Evolutionary conservation across 1,140 invertebrate genomes (phyloP).

Genomic region (Artemia franciscana): DNA sequence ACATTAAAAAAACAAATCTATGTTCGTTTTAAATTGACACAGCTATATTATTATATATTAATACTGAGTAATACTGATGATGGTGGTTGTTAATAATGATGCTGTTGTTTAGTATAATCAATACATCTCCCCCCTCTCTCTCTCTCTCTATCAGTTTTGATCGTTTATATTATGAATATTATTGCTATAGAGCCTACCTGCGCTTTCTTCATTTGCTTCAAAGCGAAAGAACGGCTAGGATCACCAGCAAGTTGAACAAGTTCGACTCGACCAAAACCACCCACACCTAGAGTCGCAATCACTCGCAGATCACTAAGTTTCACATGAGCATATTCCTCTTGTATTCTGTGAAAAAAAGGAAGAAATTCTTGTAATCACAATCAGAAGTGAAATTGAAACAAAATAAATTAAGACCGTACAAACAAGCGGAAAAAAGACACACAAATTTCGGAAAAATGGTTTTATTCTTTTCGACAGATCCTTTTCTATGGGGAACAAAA

Average conservation of each 20-base stretch:
- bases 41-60: too few relatives aligned
- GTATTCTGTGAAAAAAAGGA: constrained; percentile 31
- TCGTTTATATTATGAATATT: too few relatives aligned
- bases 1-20: too few relatives aligned
- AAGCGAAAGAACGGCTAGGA: constrained; percentile 56
- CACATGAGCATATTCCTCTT: constrained; percentile 62
- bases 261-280: constrained; percentile 91
- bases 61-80: too few relatives aligned
- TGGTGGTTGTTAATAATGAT: too few relatives aligned
- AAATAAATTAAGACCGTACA: constrained; percentile 7
- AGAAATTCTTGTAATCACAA: constrained; percentile 3
- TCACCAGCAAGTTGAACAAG: constrained; percentile 60
- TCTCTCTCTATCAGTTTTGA: too few relatives aligned
- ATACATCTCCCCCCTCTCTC: too few relatives aligned
- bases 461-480: too few relatives aligned
- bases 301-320: constrained; percentile 64
- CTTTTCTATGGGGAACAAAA: too few relatives aligned
- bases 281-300: constrained; percentile 77
- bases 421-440: constrained; percentile 4
- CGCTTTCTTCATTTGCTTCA: constrained; percentile 97
- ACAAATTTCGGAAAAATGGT: too few relatives aligned
- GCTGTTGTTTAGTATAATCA: too few relatives aligned
- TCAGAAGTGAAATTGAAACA: constrained; percentile 14
- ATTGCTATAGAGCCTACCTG: constrained; percentile 22
- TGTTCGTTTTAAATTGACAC: too few relatives aligned